Evolutionary conservation across 2,888 invertebrate species (phyloP).

Genomic region (Dynastes grantii): DNA sequence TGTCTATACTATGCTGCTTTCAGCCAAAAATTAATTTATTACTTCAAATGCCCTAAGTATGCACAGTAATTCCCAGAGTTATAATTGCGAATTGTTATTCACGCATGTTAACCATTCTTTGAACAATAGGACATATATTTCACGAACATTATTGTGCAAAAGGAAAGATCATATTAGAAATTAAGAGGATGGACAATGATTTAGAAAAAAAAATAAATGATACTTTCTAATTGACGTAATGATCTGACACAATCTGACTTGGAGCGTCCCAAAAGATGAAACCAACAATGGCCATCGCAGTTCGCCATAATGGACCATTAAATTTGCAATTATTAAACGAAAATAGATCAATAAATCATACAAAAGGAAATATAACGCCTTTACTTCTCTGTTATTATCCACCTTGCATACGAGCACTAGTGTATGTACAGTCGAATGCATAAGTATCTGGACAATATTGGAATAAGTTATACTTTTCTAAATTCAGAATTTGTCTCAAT

Average conservation of each 20-base stretch:
- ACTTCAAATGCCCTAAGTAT: no score
- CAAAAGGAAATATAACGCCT: conserved; percentile 32
- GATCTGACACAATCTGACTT: not conserved
- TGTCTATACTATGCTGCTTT: no score
- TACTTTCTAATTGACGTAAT: not conserved
- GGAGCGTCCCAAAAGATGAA: not conserved
- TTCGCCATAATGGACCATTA: not conserved
- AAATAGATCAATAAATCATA: conserved; percentile 19
- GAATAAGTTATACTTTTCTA: no score
- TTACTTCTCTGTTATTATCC: not conserved
- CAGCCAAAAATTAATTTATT: no score
- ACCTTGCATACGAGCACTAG: not conserved
- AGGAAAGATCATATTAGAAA: not conserved
- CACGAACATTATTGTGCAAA: not conserved
- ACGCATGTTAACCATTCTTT: no score
- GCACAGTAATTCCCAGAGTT: no score
- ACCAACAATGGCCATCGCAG: not conserved
- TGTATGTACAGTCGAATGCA: not conserved
- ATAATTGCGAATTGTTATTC: no score
- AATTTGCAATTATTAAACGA: conserved; percentile 9
- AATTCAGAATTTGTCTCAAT: no score
- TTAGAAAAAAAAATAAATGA: not conserved
- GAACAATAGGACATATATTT: no score
- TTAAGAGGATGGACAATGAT: not conserved
- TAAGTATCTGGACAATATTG: no score